Evolutionary conservation across 2,113 vertebrate species (phyloP), one percentile per base, ranked within the genome.

Genomic region (Lepus americanus): DNA sequence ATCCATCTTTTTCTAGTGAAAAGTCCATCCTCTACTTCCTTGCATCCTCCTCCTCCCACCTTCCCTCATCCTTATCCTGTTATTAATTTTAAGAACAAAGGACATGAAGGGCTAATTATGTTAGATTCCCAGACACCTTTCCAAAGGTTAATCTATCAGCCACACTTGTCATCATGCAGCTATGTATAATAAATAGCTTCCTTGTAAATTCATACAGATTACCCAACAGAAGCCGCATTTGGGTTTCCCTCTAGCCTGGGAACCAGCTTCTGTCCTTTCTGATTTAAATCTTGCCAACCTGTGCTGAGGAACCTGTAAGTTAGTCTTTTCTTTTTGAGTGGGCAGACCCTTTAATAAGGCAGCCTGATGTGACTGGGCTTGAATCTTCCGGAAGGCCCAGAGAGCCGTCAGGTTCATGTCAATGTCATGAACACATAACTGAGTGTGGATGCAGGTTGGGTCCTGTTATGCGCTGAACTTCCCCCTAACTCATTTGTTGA

Each of bases 61-160:
- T 77, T 83, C 66, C 72, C 51, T 53, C 61, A 39, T 82, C 23
- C 13, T n/a, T 74, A 59, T 53, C 33, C 44, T 77, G 49, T 84
- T 89, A 95, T 94, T 95, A 94, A 95, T 92, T 97, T 91, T 84
- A 91, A 95, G 87, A 97, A 96, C 92, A 93, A 91, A 97, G 89
- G 78, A 87, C 86, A 91, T 89, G 83, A 80, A 91, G 93, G 39
- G 67, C 61, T 96, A 94, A 90, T 95, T 94, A 91, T 23, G 22
- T 90, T 74, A 64, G 67, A 89, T 92, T 96, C 93, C 91, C 91
- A 96, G 95, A 97, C 92, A 94, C 82, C 66, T 63, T 96, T 85
- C 31, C 89, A 73, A 63, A 91, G 94, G 86, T 72, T 70, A 80
- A 87, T 39, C 13, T 83, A 31, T 94, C 69, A 87, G 91, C 36